phyloP scores from a whole-genome alignment of 37 sponge, comb jelly and placozoan species.

The Beroe ovata region DNA sequence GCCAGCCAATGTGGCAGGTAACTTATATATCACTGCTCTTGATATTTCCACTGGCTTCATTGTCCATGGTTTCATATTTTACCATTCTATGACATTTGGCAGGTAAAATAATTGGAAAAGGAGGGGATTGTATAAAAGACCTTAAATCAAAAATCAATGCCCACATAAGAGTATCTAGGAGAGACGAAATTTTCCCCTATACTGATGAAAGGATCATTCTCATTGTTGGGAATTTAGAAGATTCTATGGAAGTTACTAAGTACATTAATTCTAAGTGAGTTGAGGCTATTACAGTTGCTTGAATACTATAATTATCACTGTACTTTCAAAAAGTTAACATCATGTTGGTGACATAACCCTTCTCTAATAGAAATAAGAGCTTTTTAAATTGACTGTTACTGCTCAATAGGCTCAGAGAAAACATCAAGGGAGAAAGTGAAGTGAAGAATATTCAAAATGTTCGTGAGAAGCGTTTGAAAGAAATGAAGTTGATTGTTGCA shows the following conservation, averaged over 20 bases:
- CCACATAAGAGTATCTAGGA: conserved; percentile 5
- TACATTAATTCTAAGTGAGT: conserved; percentile 19
- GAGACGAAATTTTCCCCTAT: conserved; percentile 49
- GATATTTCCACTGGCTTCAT: too few species aligned
- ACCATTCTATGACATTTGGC: not conserved
- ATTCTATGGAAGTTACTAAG: not conserved
- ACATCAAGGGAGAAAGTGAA: not conserved
- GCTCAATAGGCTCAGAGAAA: conserved; percentile 34
- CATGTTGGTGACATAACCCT: too few species aligned
- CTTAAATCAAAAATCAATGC: conserved; percentile 22
- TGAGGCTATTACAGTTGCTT: too few species aligned
- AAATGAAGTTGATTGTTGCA: conserved; percentile 50
- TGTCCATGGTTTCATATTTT: too few species aligned
- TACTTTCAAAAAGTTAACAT: too few species aligned
- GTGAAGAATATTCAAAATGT: not conserved
- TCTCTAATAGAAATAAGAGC: too few species aligned
- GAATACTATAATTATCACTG: too few species aligned
- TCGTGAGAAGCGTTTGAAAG: not conserved
- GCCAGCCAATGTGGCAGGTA: conserved; percentile 21
- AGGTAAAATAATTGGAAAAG: conserved; percentile 63
- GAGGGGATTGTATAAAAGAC: conserved; percentile 47
- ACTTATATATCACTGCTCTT: too few species aligned
- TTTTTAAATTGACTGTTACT: too few species aligned
- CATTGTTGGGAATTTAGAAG: not conserved
- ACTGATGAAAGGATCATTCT: conserved; percentile 58